These are phyloP conservation scores for Leptopilina syphax DNA, from an alignment of 2,888 invertebrate species.

Conservation along the genomic window DNA sequence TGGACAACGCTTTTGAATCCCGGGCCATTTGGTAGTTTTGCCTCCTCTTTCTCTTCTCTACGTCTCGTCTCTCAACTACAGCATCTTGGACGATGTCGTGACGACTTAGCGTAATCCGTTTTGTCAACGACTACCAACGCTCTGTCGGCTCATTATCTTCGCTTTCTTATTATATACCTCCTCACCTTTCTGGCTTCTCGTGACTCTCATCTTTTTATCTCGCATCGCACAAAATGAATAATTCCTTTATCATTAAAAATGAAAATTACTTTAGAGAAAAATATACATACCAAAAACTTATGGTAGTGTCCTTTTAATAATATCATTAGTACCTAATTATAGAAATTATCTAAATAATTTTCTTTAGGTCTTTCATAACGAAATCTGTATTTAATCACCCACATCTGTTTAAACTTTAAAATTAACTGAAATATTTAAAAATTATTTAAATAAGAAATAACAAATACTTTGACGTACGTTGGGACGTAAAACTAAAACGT, in stretches of 20 bases:
- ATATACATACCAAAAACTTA: not conserved
- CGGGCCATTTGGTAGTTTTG: constrained; percentile 66
- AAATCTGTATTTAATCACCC: too few relatives aligned
- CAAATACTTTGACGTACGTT: too few relatives aligned
- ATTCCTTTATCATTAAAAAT: constrained; percentile 25
- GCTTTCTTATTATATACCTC: constrained; percentile 57
- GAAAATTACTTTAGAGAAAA: not conserved
- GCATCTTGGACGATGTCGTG: constrained; percentile 51
- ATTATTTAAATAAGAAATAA: too few relatives aligned
- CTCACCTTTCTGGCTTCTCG: constrained; percentile 20
- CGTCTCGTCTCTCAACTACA: constrained; percentile 24
- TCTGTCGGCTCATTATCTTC: constrained; percentile 68
- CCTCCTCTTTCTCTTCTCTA: constrained; percentile 54
- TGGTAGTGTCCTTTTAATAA: not conserved
- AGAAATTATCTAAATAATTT: too few relatives aligned
- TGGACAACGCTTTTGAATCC: constrained; percentile 71
- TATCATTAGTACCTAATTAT: too few relatives aligned
- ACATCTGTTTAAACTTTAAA: too few relatives aligned
- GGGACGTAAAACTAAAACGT: too few relatives aligned
- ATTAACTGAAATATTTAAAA: too few relatives aligned
- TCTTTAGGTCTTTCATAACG: too few relatives aligned
- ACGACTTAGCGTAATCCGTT: constrained; percentile 73
- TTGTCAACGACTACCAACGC: constrained; percentile 72
- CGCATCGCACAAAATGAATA: constrained; percentile 17
- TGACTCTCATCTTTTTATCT: constrained; percentile 37